phyloP scores from a whole-genome alignment of 1,140 invertebrate genomes.

The Stratiolaelaps scimitus region DNA sequence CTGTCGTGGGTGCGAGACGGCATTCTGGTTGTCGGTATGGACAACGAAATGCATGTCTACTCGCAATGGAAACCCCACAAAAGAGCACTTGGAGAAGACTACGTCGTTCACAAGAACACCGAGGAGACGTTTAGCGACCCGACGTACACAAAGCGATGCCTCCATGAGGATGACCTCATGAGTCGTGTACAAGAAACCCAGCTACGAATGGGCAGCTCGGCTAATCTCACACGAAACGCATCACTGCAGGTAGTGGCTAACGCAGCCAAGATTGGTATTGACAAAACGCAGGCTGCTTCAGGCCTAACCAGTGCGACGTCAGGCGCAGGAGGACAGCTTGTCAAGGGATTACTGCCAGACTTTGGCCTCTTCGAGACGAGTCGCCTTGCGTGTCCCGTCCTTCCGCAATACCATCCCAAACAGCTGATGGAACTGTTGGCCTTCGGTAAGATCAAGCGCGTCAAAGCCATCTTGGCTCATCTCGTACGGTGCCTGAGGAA shows the following conservation, averaged over 20 bases:
- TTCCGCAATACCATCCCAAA: slow-evolving; percentile 98
- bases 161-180: slow-evolving; percentile 25
- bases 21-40: slow-evolving; percentile 94
- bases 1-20: slow-evolving; percentile 96
- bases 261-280: neutral
- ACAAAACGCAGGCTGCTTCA: neutral
- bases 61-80: slow-evolving; percentile 66
- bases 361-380: slow-evolving; percentile 91
- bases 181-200: slow-evolving; percentile 28
- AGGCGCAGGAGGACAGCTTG: neutral
- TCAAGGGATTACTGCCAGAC: slow-evolving; percentile 61
- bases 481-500: slow-evolving; percentile 54
- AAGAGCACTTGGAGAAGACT: slow-evolving; percentile 11
- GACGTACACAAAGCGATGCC: slow-evolving; percentile 5
- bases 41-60: slow-evolving; percentile 98
- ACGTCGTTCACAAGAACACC: slow-evolving; percentile 26
- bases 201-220: slow-evolving; percentile 28
- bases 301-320: neutral
- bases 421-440: slow-evolving; percentile 97
- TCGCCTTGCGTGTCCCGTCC: slow-evolving; percentile 86
- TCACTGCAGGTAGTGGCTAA: neutral
- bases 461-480: slow-evolving; percentile 93
- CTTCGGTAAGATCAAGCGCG: slow-evolving; percentile 91
- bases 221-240: slow-evolving; percentile 16
- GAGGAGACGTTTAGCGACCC: slow-evolving; percentile 28